Conservation (phyloP, 2,888 invertebrate species). For the Priocnemis perturbator region DNA sequence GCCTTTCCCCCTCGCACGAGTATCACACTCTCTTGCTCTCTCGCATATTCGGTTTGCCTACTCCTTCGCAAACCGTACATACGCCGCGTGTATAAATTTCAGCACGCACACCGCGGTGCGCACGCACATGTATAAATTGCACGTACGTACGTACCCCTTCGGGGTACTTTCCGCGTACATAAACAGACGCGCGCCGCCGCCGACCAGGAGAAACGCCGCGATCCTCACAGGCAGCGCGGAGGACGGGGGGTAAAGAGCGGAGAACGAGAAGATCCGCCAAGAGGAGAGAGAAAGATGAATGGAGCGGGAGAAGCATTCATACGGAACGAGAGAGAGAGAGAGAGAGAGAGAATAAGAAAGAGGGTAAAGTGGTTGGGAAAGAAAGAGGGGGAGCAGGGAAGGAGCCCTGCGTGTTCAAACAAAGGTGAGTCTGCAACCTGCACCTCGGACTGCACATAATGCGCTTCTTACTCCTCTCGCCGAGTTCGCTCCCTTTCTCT, state of each 20-base stretch:
- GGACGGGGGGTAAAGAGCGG: slow-evolving; percentile 2
- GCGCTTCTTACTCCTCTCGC: slow-evolving; percentile 46
- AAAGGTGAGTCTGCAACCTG: slow-evolving; percentile 59
- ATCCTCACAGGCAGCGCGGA: slow-evolving; percentile 1
- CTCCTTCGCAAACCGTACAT: slow-evolving; percentile 12
- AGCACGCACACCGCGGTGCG: slow-evolving; percentile 23
- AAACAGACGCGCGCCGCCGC: slow-evolving; percentile 34
- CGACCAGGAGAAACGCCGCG: not conserved
- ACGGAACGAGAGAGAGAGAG: slow-evolving; percentile 5
- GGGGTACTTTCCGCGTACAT: slow-evolving; percentile 37
- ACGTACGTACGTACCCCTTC: slow-evolving; percentile 36
- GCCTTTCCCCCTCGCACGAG: not conserved
- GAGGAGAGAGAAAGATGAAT: slow-evolving; percentile 6
- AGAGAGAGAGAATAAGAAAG: not conserved
- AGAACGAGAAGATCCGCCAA: not conserved
- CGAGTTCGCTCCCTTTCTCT: slow-evolving; percentile 45
- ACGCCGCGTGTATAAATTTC: slow-evolving; percentile 39
- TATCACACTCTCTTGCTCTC: not conserved
- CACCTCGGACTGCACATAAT: slow-evolving; percentile 50
- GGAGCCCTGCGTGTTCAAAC: slow-evolving; percentile 56
- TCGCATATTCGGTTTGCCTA: not conserved
- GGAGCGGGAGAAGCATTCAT: not conserved
- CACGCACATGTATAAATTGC: slow-evolving; percentile 48
- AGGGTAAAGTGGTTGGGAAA: not conserved
- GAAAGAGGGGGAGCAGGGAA: slow-evolving; percentile 24